Percentiles rank a stretch among this genome's conserved stretches.
Evolutionary conservation across 1,140 invertebrate genomes (phyloP).

Genomic region (Acromyrmex heyeri): DNA sequence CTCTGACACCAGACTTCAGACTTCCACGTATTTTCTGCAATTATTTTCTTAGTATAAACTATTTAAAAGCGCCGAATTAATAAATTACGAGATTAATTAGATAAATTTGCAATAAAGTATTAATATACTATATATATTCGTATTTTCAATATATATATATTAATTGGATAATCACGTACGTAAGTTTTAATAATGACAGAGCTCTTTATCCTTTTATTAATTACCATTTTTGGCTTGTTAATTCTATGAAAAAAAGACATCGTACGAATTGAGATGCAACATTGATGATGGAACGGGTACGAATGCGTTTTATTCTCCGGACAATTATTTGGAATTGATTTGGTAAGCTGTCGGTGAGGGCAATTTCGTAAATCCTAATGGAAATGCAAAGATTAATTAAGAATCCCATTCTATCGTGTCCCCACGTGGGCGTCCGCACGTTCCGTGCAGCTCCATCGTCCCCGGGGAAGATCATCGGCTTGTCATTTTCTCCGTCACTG

Average conservation of each 20-base stretch:
- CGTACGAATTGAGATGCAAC: constrained; percentile 25
- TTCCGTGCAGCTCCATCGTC: constrained; percentile 61
- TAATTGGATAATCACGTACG: background rate
- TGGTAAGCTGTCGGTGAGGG: constrained; percentile 64
- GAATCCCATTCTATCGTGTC: constrained; percentile 78
- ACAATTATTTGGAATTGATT: constrained; percentile 75
- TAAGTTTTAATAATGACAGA: background rate
- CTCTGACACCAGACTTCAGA: constrained; percentile 9
- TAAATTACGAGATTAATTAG: background rate
- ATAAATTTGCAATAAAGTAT: background rate
- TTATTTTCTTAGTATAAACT: too few species aligned
- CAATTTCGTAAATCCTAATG: constrained; percentile 82
- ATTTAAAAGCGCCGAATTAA: background rate
- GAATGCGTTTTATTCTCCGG: constrained; percentile 66
- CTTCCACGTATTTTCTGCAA: background rate
- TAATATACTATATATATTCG: background rate
- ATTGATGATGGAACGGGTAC: constrained; percentile 38
- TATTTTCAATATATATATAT: background rate
- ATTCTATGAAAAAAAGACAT: background rate
- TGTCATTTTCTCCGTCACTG: constrained; percentile 69
- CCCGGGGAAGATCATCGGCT: constrained; percentile 78
- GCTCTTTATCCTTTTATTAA: background rate
- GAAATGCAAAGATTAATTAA: constrained; percentile 85
- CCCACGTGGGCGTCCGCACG: constrained; percentile 74
- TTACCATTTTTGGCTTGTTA: background rate